Base-by-base conservation (phyloP, 1,140 invertebrate species). In the Phortica variegata region DNA sequence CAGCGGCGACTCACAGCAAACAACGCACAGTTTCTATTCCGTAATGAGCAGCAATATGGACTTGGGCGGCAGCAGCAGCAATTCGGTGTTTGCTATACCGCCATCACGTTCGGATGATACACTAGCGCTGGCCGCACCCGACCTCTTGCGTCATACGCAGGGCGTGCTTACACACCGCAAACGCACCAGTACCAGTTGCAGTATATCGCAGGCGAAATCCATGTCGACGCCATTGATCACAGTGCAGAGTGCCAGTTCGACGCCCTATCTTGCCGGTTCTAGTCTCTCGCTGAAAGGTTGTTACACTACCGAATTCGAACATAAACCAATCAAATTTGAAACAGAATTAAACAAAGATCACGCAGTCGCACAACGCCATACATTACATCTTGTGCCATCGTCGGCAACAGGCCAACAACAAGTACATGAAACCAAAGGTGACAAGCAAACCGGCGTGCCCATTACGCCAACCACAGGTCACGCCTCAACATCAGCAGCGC, bases 51-150 rank as follows among this genome's bases (percentile, higher is more conserved):
- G 29, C 12, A 49, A 40, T 29, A 39, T 43, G 9, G 48, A 50
- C 18, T 71, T 63, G 0, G 60, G 58, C 9, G 46, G 56, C 7
- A 59, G 61, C 3, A 71, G 57, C 51, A 60, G 52, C 18, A 54
- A 49, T 37, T 26, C 43, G 21, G 55, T 69, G 8, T 74, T 78
- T 45, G 76, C 85, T 19, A 70, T 89, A 29, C 85, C 87, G 0
- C 86, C 87, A 0, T 90, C 88, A 0, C 81, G 85, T 21, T 90
- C 87, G 48, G 88, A 90, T 65, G 88, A 91, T 56, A 87, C 84
- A 0, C 60, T 90, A 15, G 81, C 85, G 2, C 65, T 82, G 3
- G 66, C 73, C 0, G 79, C 45, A 3, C 81, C 50, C 79, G 83
- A 60, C 81, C 84, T 55, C 61, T 73, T 50, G 56, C 76, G 18